Base-by-base conservation (phyloP, 2,797 vertebrate species). In the Coreius guichenoti region DNA sequence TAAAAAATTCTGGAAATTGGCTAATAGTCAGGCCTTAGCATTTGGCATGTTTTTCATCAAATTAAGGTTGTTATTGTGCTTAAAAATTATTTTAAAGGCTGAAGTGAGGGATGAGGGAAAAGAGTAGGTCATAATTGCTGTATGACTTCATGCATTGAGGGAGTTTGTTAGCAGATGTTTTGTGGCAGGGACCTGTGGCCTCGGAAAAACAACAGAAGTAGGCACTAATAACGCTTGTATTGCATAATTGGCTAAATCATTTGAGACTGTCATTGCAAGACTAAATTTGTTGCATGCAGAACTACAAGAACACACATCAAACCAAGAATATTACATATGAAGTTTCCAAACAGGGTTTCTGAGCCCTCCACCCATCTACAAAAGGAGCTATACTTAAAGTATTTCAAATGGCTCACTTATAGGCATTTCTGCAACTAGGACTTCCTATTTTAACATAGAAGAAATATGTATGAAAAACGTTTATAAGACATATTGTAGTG, bases 241-340 rank as follows among this genome's bases (percentile, higher is more conserved):
- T 26, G 83, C 63, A 67, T 90, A 91, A 89, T 90, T 89, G 85
- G 78, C 83, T 82, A 77, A 91, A 86, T 90, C 74, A 85, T 89
- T 63, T 31, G 43, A 72, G 82, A 82, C 29, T 86, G 58, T 77
- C 74, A 68, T 70, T 70, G 86, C 70, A 23, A 72, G 26, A 58
- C 31, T 26, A 43, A 3, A 81, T 69, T 26, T 80, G 43, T 67
- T 33, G 61, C 39, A 47, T 72, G 49, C 33, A 58, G 67, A 31
- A 56, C 72, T 68, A 76, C 16, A 68, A 33, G 79, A 31, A 16
- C 58, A 79, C 81, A 72, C 23, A 58, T 2, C 54, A 43, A 78
- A 29, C 33, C 76, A 78, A 72, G 13, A 26, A 16, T 61, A 19
- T 43, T 14, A 26, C 14, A 43, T 45, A 21, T 68, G n/a, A 21